Base-by-base conservation (phyloP, 2,888 invertebrate species). In the Carabus problematicus region DNA sequence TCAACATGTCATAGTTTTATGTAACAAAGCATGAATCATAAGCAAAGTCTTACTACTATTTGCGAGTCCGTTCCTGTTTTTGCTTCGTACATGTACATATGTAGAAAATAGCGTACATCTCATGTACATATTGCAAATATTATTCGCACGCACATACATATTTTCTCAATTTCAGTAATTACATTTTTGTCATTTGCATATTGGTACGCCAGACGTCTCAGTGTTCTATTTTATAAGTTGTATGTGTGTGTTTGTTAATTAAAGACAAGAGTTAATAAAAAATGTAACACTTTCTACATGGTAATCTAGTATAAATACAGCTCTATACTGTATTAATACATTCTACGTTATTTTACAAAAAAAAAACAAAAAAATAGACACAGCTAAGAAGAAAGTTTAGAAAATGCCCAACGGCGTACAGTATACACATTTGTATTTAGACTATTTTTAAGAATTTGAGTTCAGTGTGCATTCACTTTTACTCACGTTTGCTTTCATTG, bases 241-340 rank as follows among this genome's bases (percentile, higher is more conserved):
- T 29, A 29, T 29, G 29, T 29, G 29, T 29, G 29, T 29, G 29
- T 29, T 40, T 29, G 52, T 39, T 62, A 62, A 62, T 62, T 62
- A 62, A 62, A 52, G 41, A 43, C 56, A 47, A 47, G 45, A 61
- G 47, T 29, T 61, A 61, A 39, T 62, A 47, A 62, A 62, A 62
- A 62, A 62, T 62, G 52, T 62, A 62, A 62, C 62, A 62, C 62
- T 62, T 62, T 62, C 62, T 62, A 62, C 52, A 62, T 62, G 47
- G 52, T 39, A 62, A 49, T 52, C 49, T 62, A 52, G 49, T 49
- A 49, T 62, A 62, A 47, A 62, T 62, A 62, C 62, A 62, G 62
- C 40, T 62, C 52, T 62, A 62, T 61, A 47, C 47, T 61, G 39
- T 16, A 11, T 29, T 61, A 61, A 61, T 61, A 43, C 42, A 60